phyloP scores from a whole-genome alignment of 2,113 vertebrate species.

The Percina caprodes region DNA sequence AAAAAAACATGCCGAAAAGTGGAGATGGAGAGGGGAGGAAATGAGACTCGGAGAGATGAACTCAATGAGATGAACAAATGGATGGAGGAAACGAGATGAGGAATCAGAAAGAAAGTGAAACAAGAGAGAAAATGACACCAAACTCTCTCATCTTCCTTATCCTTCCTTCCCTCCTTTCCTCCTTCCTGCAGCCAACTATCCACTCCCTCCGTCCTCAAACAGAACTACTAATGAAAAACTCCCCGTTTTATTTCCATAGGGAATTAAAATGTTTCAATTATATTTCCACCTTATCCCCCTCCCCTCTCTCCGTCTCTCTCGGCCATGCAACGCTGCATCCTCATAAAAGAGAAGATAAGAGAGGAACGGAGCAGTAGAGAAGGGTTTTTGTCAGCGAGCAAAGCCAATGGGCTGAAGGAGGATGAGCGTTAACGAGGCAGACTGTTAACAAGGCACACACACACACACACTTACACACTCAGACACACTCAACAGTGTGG shows the following conservation, averaged over 20 bases:
- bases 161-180: background rate
- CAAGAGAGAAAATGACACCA: background rate
- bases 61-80: background rate
- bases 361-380: background rate
- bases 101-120: background rate
- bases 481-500: background rate
- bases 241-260: constrained; percentile 50
- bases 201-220: constrained; percentile 7
- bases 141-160: background rate
- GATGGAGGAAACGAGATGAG: background rate
- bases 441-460: constrained; percentile 19
- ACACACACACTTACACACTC: background rate
- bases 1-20: background rate
- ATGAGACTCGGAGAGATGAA: background rate
- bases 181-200: background rate
- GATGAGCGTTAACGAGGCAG: constrained; percentile 30
- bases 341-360: constrained; percentile 26
- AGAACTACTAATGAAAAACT: constrained; percentile 37
- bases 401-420: background rate
- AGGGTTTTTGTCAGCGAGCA: constrained; percentile 9
- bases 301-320: background rate
- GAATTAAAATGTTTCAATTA: constrained; percentile 64
- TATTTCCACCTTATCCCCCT: background rate
- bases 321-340: background rate
- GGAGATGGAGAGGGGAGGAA: background rate